Base-by-base conservation (phyloP, 2,888 invertebrate genomes). In the Sarcophaga caerulescens region DNA sequence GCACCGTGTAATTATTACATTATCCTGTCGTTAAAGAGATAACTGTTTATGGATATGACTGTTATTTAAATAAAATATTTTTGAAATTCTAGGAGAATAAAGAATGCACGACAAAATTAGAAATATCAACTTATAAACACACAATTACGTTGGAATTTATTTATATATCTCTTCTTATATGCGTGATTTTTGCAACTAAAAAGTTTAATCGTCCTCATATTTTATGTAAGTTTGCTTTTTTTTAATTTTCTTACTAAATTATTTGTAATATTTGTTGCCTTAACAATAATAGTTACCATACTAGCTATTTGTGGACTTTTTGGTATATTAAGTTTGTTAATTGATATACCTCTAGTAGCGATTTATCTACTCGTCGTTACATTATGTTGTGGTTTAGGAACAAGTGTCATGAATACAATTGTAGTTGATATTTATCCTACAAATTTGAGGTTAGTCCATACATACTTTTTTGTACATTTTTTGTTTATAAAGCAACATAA, bases 371-470 rank as follows among this genome's bases (percentile, higher is more conserved):
- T 90, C 44, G 79, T 90, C 4, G 66, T 89, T 19, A 59, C 89
- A 1, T 81, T 91, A n/a, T 84, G 88, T 12, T 89, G 88, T 70
- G 91, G 91, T 6, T 25, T 90, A 11, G 89, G 84, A 2, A 89
- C 90, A n/a, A 89, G 88, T 21, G 89, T 92, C 19, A 87, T 92
- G 5, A 92, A 90, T 88, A 89, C 91, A 21, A 89, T 90, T 14
- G 89, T 90, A 6, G 90, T 92, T 10, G 92, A 92, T 74, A 87
- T 91, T 57, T 92, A 89, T 87, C 92, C 92, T n/a, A 92, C 92
- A 25, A 89, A 91, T 78, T 89, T 91, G 82, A 90, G 92, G 92
- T 91, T 88, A 59, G 68, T 81, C 35, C 35, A 35, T 8, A 1
- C 10, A 35, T 6, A 35, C 1, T 1, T 35, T 10, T 35, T 35